phyloP scores from a whole-genome alignment of 1,140 invertebrate genomes.

The Agraylea sexmaculata region DNA sequence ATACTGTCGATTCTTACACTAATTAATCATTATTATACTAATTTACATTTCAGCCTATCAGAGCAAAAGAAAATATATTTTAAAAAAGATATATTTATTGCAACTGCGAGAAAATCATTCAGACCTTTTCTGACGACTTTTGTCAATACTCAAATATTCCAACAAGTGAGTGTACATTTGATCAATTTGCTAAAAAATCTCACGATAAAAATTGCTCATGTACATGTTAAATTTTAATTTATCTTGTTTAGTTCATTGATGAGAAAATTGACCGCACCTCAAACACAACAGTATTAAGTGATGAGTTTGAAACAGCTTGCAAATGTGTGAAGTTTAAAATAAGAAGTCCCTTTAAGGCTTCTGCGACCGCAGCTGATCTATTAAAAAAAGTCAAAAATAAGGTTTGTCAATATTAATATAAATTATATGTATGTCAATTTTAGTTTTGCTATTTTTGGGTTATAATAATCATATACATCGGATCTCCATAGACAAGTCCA shows the following conservation, averaged over 20 bases:
- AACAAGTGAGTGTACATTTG: neutral
- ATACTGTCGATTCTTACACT: no score
- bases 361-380: neutral
- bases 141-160: constrained; percentile 1
- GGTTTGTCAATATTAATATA: no score
- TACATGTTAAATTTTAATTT: neutral
- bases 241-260: constrained; percentile 1
- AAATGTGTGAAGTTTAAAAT: neutral
- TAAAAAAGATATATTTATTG: neutral
- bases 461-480: no score
- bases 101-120: neutral
- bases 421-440: no score
- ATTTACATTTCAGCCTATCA: no score
- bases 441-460: no score
- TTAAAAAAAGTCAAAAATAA: neutral
- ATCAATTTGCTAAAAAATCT: neutral
- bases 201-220: no score
- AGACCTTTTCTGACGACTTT: neutral
- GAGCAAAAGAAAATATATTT: neutral
- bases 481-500: no score
- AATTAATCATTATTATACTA: no score
- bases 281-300: neutral
- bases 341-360: neutral
- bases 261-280: neutral
- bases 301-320: neutral